A percentile compares a stretch with the other conserved stretches of the same genome.
Conservation (phyloP, 1,140 invertebrate species). For the Diorhabda elongata region DNA sequence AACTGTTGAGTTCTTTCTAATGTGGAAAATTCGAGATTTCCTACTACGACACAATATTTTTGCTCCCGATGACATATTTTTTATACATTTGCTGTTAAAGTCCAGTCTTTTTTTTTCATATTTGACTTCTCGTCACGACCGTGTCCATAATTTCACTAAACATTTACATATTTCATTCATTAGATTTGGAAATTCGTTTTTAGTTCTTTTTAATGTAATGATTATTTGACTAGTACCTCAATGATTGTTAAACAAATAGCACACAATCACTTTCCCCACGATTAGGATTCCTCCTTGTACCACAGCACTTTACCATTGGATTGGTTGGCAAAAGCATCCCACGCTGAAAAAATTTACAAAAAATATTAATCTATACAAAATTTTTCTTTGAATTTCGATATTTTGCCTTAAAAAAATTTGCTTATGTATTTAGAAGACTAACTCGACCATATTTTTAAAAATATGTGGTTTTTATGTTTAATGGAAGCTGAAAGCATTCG, state of each 20-base stretch:
- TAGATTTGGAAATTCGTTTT: slow-evolving; percentile 13
- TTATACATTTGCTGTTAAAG: slow-evolving; percentile 5
- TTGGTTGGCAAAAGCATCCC: slow-evolving; percentile 50
- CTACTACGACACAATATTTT: background rate
- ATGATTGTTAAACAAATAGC: slow-evolving; percentile 4
- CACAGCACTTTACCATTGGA: slow-evolving; percentile 41
- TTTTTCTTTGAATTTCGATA: no score
- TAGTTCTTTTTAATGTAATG: slow-evolving; percentile 16
- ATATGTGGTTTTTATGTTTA: no score
- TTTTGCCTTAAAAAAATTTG: no score
- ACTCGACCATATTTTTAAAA: no score
- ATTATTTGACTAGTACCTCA: slow-evolving; percentile 18
- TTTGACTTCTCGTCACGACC: slow-evolving; percentile 6
- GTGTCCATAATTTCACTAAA: slow-evolving; percentile 20
- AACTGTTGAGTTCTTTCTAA: slow-evolving; percentile 5
- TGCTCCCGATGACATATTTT: slow-evolving; percentile 8
- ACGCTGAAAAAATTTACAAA: slow-evolving; percentile 48
- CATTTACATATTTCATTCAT: slow-evolving; percentile 6
- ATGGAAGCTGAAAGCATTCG: no score
- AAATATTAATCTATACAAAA: background rate
- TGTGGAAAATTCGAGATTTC: slow-evolving; percentile 16
- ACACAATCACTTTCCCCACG: slow-evolving; percentile 14
- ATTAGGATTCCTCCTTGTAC: slow-evolving; percentile 37
- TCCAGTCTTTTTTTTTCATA: slow-evolving; percentile 9
- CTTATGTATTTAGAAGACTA: no score